Percentiles rank a stretch among this genome's conserved stretches.
These are phyloP conservation scores for Nycteola revayana DNA, from an alignment of 2,888 invertebrate genomes.

Conservation along the genomic window DNA sequence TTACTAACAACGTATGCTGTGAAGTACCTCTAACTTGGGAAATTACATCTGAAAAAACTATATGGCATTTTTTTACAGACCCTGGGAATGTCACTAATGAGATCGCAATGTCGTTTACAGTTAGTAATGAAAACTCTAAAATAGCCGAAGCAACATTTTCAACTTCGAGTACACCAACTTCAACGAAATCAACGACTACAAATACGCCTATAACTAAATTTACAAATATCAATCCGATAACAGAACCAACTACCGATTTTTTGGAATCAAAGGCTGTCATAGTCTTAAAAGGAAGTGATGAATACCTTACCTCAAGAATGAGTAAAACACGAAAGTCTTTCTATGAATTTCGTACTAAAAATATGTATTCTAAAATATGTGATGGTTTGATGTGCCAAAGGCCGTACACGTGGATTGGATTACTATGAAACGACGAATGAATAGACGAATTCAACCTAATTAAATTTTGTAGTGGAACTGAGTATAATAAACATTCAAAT, in stretches of 20 bases:
- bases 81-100: too few relatives aligned
- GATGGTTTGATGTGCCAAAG: slow-evolving; percentile 10
- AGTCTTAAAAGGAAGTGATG: too few relatives aligned
- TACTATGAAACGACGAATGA: slow-evolving; percentile 4
- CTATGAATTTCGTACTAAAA: too few relatives aligned
- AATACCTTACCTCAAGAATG: too few relatives aligned
- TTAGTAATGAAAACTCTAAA: too few relatives aligned
- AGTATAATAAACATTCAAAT: too few relatives aligned
- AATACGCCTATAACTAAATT: neutral
- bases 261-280: neutral
- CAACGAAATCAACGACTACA: neutral
- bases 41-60: slow-evolving; percentile 6
- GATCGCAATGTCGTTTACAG: neutral
- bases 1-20: slow-evolving; percentile 9
- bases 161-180: too few relatives aligned
- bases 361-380: slow-evolving; percentile 19
- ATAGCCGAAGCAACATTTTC: too few relatives aligned
- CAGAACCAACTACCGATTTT: neutral
- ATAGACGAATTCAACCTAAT: too few relatives aligned
- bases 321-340: too few relatives aligned
- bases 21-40: slow-evolving; percentile 21
- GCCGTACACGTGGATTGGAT: slow-evolving; percentile 21
- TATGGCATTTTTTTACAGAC: neutral
- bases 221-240: too few relatives aligned
- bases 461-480: too few relatives aligned